Evolutionary conservation across 2,113 vertebrate species (phyloP), one percentile per base, ranked within the genome.

Genomic region (Tupaia chinensis): DNA sequence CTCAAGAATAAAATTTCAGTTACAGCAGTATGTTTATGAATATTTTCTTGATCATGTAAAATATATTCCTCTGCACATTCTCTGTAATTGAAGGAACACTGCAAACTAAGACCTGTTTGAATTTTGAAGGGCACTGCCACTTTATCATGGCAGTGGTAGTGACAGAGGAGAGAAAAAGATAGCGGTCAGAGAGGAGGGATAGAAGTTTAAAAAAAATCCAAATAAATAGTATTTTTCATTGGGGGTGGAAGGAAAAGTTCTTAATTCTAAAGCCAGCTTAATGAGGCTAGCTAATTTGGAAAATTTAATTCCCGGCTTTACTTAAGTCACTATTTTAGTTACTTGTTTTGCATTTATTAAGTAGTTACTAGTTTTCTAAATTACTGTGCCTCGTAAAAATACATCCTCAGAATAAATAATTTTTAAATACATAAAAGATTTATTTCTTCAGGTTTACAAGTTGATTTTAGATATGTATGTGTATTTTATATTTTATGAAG

Each of bases 401-500:
- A 32, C 15, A 78, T 68, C 61, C 61, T 89, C 7, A 88, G 32
- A 63, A 74, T 77, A 77, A 88, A 76, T 32, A 88, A 65, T n/a
- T 76, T 29, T 77, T 65, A 61, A 88, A 60, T 89, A 89, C 66
- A 54, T 68, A 77, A 76, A 66, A 32, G 54, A 9, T 25, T n/a
- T 1, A 25, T 68, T 68, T 68, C 25, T 14, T 78, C 16, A n/a
- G 70, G 16, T 76, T 53, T 88, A 16, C 32, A 88, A 76, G 72
- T 54, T 56, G 7, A 58, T 66, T 94, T 95, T 74, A 76, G 34
- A 34, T 93, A 76, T 29, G 87, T 91, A 61, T 73, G 16, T 91
- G 78, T 23, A 93, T 70, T 78, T 44, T 70, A 10, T 90, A 19
- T 83, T 78, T 85, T 95, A 69, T 69, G 68, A 66, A 91, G 17